Percentiles rank a stretch among this genome's conserved stretches.
Evolutionary conservation across 2,888 invertebrate genomes (phyloP).

Genomic region (Alentia gelatinosa): DNA sequence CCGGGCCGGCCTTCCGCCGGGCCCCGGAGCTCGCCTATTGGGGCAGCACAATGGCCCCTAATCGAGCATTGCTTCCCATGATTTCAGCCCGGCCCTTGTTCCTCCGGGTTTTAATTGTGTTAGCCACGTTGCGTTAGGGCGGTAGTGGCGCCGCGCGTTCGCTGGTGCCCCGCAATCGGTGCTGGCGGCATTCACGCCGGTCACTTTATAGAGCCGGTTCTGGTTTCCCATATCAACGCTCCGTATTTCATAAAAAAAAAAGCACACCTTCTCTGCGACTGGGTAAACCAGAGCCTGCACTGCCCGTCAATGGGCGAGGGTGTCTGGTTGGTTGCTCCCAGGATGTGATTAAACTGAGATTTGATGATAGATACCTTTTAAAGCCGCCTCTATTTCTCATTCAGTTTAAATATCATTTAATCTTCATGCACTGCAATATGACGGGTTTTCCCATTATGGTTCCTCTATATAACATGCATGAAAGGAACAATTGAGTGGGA

Average conservation of each 20-base stretch:
- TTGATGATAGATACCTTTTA: too few species aligned
- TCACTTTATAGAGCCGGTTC: background rate
- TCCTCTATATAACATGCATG: too few species aligned
- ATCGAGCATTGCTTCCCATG: slow-evolving; percentile 11
- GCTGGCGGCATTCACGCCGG: background rate
- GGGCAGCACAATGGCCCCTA: background rate
- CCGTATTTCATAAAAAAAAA: background rate
- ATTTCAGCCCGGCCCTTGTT: background rate
- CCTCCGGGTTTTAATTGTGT: slow-evolving; percentile 7
- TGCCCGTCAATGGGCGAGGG: too few species aligned
- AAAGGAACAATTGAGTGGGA: too few species aligned
- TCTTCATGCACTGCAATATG: too few species aligned
- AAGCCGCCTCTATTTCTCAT: too few species aligned
- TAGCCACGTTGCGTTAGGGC: background rate
- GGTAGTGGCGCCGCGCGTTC: background rate
- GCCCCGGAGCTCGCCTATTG: background rate
- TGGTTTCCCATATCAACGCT: background rate
- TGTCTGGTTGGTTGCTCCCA: too few species aligned
- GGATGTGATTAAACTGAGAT: too few species aligned
- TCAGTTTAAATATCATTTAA: too few species aligned
- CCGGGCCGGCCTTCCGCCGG: background rate
- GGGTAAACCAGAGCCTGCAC: background rate
- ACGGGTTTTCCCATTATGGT: too few species aligned
- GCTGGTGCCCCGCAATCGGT: background rate
- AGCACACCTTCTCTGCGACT: background rate